Evolutionary conservation across 2,113 vertebrate species (phyloP).

Genomic region (Tragelaphus strepsiceros): DNA sequence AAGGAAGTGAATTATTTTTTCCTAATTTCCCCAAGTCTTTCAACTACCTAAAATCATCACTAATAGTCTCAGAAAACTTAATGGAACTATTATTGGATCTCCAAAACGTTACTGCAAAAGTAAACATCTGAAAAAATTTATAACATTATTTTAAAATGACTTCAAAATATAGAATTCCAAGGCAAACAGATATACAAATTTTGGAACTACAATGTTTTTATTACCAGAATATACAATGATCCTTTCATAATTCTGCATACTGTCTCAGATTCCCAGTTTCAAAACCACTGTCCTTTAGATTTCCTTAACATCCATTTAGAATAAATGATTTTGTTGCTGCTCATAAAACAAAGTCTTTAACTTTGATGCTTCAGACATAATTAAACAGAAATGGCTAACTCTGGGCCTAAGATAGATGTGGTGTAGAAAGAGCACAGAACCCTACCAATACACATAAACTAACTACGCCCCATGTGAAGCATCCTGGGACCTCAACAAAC

Average conservation of each 20-base stretch:
- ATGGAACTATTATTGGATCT: background rate
- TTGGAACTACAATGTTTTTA: slow-evolving; percentile 53
- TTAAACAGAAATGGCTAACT: background rate
- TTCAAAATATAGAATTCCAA: slow-evolving; percentile 60
- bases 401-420: background rate
- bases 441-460: background rate
- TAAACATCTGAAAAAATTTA: slow-evolving; percentile 45
- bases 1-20: slow-evolving; percentile 29
- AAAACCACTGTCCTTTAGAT: background rate
- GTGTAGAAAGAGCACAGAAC: background rate
- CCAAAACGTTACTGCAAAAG: slow-evolving; percentile 53
- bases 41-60: slow-evolving; percentile 24
- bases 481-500: background rate
- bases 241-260: slow-evolving; percentile 62
- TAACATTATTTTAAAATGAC: slow-evolving; percentile 58
- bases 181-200: slow-evolving; percentile 68
- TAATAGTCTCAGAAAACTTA: slow-evolving; percentile 29
- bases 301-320: background rate
- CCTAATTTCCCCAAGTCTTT: slow-evolving; percentile 39
- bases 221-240: slow-evolving; percentile 67
- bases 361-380: background rate
- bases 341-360: background rate
- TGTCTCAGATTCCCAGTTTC: slow-evolving; percentile 55
- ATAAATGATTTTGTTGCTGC: slow-evolving; percentile 3
- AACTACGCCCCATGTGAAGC: background rate